Base-by-base conservation (phyloP, 2,888 invertebrate genomes). In the Heteropelma amictum region DNA sequence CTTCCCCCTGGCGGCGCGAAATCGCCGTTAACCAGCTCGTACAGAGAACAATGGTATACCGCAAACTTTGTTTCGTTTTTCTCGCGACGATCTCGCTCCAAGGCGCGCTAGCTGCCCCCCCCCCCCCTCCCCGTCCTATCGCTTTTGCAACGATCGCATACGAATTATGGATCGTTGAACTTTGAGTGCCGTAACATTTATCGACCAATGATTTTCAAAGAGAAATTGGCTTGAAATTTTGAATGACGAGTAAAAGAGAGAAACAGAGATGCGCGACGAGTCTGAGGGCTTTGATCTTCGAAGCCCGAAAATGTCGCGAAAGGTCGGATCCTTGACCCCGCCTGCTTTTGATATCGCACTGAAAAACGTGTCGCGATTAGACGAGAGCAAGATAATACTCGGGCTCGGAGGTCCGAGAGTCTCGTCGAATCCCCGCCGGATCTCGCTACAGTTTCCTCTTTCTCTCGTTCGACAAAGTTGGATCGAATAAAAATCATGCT, bases 271-370 rank as follows among this genome's bases (percentile, higher is more conserved):
- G n/a, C 35, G 12, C 14, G n/a, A n/a, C 28, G 19, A 33, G 12
- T 12, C 21, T 19, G 45, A 35, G 14, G 23, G 45, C n/a, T 40
- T 8, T n/a, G n/a, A n/a, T n/a, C n/a, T n/a, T 64, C 30, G 42
- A 7, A n/a, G 35, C 38, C 68, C 51, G 26, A 63, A 65, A 77
- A 49, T 76, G 76, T 77, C 40, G 69, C 26, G 64, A 70, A 49
- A 70, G 81, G 79, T 79, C 79, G 65, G 49, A 58, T 74, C 71
- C 74, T 76, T 80, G 81, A 82, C 71, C 80, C 63, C 54, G 35
- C 7, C 33, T 21, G 42, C 64, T 79, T 79, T 78, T 79, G 35
- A 40, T 33, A 35, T 76, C 45, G 42, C 21, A 23, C 33, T 54
- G 54, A 53, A 35, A 21, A 33, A 49, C 56, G 40, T 64, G 49